Evolutionary conservation across 2,113 vertebrate species (phyloP).

Genomic region (Oxygymnocypris stewartii): DNA sequence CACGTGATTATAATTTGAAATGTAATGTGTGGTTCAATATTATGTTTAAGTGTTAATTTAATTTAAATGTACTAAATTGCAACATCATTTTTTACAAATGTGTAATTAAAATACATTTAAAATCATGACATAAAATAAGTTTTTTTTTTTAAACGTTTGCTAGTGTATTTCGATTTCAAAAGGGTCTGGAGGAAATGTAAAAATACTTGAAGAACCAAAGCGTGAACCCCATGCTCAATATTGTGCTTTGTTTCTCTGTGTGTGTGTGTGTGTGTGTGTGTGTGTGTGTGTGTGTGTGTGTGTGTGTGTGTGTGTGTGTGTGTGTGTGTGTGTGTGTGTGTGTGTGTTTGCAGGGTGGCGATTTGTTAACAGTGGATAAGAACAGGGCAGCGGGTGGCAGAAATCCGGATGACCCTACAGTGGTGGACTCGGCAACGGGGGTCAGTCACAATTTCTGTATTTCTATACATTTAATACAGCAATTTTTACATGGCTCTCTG

Average conservation of each 20-base stretch:
- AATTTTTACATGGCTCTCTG: background rate
- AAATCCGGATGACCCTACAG: constrained; percentile 49
- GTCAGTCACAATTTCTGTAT: constrained; percentile 51
- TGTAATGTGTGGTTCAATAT: background rate
- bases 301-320: background rate
- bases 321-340: constrained; percentile 2
- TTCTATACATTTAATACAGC: background rate
- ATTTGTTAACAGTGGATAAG: constrained; percentile 55
- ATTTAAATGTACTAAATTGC: too few relatives aligned
- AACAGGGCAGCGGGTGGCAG: constrained; percentile 46
- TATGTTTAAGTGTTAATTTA: background rate
- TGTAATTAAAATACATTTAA: background rate
- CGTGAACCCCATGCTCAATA: background rate
- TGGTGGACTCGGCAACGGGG: constrained; percentile 44
- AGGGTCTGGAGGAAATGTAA: background rate
- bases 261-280: background rate
- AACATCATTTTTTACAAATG: too few relatives aligned
- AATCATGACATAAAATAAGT: background rate
- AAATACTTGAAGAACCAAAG: background rate
- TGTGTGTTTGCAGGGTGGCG: constrained; percentile 42
- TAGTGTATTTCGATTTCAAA: background rate
- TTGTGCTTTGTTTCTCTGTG: background rate
- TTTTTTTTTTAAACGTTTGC: background rate
- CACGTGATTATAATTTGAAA: background rate
- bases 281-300: background rate